Conservation (phyloP, 2,888 invertebrate species). For the Oeneis ivallda region DNA sequence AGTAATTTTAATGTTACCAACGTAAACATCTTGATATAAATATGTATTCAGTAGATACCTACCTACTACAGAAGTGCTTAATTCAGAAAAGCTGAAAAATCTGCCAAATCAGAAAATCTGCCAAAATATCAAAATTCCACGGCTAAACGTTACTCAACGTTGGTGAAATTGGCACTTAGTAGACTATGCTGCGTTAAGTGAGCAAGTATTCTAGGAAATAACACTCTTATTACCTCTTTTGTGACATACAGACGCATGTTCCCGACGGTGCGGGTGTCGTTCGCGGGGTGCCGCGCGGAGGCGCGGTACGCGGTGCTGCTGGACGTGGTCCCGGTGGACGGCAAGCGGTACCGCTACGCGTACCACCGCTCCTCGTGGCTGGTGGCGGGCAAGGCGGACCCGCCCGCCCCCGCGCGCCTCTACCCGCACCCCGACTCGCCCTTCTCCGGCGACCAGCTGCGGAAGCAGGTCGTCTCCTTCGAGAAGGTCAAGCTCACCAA, state of each 20-base stretch:
- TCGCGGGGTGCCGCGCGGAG: conserved; percentile 91
- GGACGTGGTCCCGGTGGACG: conserved; percentile 98
- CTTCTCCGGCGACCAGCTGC: conserved; percentile 95
- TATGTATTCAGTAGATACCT: too few relatives aligned
- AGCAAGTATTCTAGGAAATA: background rate
- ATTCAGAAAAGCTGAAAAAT: too few relatives aligned
- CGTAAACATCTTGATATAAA: too few relatives aligned
- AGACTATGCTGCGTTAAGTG: background rate
- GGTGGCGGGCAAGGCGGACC: conserved; percentile 99
- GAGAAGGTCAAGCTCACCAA: conserved; percentile 99
- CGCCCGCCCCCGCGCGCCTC: conserved; percentile 94
- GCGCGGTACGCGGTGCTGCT: conserved; percentile 94
- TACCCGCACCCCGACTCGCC: conserved; percentile 99
- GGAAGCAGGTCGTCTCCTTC: conserved; percentile 98
- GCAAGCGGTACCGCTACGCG: conserved; percentile 97
- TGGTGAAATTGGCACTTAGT: too few relatives aligned
- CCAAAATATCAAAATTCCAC: too few relatives aligned
- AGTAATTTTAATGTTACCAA: too few relatives aligned
- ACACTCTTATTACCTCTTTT: background rate
- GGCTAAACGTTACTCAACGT: too few relatives aligned
- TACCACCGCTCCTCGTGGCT: conserved; percentile 99
- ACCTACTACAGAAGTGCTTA: too few relatives aligned
- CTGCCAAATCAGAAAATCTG: too few relatives aligned
- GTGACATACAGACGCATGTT: conserved; percentile 93
- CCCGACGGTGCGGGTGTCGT: conserved; percentile 96